phyloP scores from a whole-genome alignment of 2,797 vertebrate species.

The Ptychobarbus kaznakovi region DNA sequence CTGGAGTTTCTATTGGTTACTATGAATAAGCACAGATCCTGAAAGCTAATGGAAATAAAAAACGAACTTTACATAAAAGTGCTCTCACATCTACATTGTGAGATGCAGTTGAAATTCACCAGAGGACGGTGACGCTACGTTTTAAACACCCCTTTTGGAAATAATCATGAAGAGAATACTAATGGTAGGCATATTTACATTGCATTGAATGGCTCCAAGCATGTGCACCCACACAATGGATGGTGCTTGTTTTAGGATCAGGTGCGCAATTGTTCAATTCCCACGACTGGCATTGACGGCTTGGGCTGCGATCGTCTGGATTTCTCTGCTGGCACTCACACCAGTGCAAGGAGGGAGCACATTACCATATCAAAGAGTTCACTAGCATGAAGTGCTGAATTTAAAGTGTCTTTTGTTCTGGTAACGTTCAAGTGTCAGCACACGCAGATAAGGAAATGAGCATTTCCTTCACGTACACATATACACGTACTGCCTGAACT shows the following conservation, averaged over 20 bases:
- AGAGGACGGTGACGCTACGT: neutral
- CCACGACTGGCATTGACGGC: conserved; percentile 45
- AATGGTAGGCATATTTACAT: conserved; percentile 38
- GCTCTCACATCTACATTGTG: neutral
- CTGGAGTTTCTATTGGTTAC: conserved; percentile 18
- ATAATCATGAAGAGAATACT: conserved; percentile 42
- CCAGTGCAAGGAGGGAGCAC: conserved; percentile 80
- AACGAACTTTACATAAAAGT: conserved; percentile 34
- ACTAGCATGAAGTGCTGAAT: conserved; percentile 73
- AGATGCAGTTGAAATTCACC: conserved; percentile 22
- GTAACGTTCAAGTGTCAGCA: conserved; percentile 66
- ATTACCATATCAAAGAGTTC: conserved; percentile 85
- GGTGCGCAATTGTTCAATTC: conserved; percentile 53
- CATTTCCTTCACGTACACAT: conserved; percentile 42
- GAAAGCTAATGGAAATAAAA: conserved; percentile 45
- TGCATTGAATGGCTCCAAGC: neutral
- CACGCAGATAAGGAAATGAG: conserved; percentile 26
- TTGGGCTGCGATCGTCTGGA: conserved; percentile 34
- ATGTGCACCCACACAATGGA: conserved; percentile 37
- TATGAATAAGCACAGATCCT: conserved; percentile 13
- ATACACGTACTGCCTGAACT: conserved; percentile 39
- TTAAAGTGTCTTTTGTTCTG: conserved; percentile 77
- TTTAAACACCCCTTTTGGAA: conserved; percentile 29
- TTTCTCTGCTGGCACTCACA: conserved; percentile 71
- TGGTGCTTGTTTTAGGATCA: conserved; percentile 50